These are phyloP conservation scores for Apocrypta bakeri DNA, from an alignment of 1,140 invertebrate genomes.

Conservation along the genomic window DNA sequence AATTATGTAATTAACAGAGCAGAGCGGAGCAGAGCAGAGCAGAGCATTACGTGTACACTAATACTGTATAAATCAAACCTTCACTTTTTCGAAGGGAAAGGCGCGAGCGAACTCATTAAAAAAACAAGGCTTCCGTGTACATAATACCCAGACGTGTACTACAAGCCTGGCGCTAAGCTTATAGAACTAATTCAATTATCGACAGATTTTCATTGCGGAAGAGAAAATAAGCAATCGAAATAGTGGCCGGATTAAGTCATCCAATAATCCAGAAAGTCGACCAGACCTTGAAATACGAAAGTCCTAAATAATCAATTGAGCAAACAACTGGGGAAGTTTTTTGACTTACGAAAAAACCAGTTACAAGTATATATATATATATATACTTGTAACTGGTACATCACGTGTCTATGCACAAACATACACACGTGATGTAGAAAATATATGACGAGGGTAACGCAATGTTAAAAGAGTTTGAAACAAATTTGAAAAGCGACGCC, in stretches of 20 bases:
- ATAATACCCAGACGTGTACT: neutral
- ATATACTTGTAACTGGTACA: too few species aligned
- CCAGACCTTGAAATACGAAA: neutral
- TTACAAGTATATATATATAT: too few species aligned
- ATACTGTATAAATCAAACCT: neutral
- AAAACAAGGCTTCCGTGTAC: neutral
- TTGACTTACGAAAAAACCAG: neutral
- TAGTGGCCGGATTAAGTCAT: neutral
- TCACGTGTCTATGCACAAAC: too few species aligned
- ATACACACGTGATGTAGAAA: too few species aligned
- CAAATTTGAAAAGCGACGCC: neutral
- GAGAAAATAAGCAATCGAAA: neutral
- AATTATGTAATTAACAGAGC: too few species aligned
- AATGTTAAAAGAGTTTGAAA: neutral
- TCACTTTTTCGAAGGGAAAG: neutral
- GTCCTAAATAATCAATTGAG: neutral
- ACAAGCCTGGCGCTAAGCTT: neutral
- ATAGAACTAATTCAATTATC: neutral
- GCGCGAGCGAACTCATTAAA: neutral
- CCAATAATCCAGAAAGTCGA: neutral
- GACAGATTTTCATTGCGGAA: neutral
- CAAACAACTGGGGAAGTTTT: neutral
- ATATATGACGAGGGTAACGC: neutral
- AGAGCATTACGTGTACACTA: too few species aligned
- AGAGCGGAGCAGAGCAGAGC: too few species aligned